Base-by-base conservation (phyloP, 2,888 invertebrate genomes). In the Gymnosoma rotundatum region DNA sequence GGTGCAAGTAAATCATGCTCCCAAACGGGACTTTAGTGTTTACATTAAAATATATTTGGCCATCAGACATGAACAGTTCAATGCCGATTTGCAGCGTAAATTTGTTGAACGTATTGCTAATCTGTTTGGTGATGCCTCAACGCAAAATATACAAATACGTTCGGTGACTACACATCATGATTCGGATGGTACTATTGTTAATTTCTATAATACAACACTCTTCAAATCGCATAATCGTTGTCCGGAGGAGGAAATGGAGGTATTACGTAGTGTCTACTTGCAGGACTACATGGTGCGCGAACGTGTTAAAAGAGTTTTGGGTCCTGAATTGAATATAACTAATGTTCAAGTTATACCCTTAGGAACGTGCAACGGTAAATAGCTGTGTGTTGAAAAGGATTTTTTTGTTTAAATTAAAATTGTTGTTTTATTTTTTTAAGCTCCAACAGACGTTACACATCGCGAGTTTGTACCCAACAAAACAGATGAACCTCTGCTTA, bases 1-100 rank as follows among this genome's bases (percentile, higher is more conserved):
- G 80, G 96, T 97, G 2, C 95, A 95, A 78, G 97, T 96, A 0
- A 94, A 94, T 84, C 94, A 94, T 76, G 94, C 95, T 0, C 94
- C 94, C 0, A 93, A 94, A 61, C 93, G 94, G 79, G 93, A 94
- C 0, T 96, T 95, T 76, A 95, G 95, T 21, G 95, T 96, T 0
- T 96, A 97, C 90, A 97, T 97, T 92, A 95, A 95, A 86, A 95
- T 97, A 93, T 95, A 95, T 0, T 93, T 98, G 89, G 95, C 95
- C 86, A 94, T 95, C 63, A 94, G 94, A 0, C 95, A 94, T 90
- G 94, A 95, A 10, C 93, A 94, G 48, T 95, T 97, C 86, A 94
- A 95, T 89, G 95, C 95, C 74, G 95, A 97, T 0, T 94, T 95
- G 90, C 96, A 97, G 89, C 94, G 96, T 45, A 96, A 95, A 88